A percentile compares a stretch with the other conserved stretches of the same genome.
These are phyloP conservation scores for Branchinecta sandiegonensis DNA, from an alignment of 2,888 invertebrate genomes.

Conservation along the genomic window DNA sequence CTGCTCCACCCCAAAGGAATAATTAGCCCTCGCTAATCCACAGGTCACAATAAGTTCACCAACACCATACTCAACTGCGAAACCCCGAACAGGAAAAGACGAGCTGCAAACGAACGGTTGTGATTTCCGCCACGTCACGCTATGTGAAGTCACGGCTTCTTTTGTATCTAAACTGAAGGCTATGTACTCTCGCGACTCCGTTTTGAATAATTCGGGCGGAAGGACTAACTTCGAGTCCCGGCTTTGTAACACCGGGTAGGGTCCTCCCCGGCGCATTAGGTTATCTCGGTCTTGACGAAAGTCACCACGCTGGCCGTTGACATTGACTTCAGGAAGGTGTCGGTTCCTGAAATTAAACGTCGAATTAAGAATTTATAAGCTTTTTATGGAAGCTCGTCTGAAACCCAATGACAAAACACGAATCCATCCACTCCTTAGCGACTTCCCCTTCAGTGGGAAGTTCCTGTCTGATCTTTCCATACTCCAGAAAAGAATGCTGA, in stretches of 20 bases:
- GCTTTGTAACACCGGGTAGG: not conserved
- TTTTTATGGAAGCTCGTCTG: too few relatives aligned
- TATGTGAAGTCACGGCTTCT: not conserved
- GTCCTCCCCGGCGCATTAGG: not conserved
- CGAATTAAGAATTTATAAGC: too few relatives aligned
- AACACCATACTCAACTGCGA: not conserved
- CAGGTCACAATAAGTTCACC: conserved; percentile 6
- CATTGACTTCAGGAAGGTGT: not conserved
- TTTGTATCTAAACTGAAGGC: not conserved
- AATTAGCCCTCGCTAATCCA: not conserved
- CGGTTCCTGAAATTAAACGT: too few relatives aligned
- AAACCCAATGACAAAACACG: too few relatives aligned
- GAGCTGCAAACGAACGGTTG: not conserved
- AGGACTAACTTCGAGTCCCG: not conserved
- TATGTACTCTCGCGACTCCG: not conserved
- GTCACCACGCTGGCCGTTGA: not conserved
- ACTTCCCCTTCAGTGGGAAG: too few relatives aligned
- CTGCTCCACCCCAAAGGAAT: too few relatives aligned
- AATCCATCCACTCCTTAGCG: too few relatives aligned
- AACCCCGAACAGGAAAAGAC: not conserved
- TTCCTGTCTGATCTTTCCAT: too few relatives aligned
- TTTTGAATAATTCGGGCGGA: not conserved
- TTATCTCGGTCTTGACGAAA: not conserved
- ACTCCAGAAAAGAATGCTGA: too few relatives aligned
- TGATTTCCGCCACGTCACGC: not conserved